Conservation (phyloP, 2,113 vertebrate species). For the Plecturocebus donacophilus region DNA sequence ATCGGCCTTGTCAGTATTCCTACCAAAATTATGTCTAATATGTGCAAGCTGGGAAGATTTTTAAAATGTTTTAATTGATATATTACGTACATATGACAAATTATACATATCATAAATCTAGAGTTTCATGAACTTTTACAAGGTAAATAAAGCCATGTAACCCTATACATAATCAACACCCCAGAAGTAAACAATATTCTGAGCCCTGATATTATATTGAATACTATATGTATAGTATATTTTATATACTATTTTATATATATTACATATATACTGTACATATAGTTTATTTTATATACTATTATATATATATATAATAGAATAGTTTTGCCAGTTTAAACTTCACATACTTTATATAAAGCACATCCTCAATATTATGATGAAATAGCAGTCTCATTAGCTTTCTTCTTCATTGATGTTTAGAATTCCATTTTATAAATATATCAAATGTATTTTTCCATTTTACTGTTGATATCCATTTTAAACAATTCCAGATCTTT, state of each 20-base stretch:
- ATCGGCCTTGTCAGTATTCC: neutral
- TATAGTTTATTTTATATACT: no score
- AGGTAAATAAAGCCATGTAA: neutral
- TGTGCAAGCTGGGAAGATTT: neutral
- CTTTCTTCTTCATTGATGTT: neutral
- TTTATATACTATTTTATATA: no score
- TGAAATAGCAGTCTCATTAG: neutral
- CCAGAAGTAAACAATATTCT: neutral
- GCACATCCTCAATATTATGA: neutral
- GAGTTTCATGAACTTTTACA: neutral
- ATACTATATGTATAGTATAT: no score
- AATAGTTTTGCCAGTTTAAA: neutral
- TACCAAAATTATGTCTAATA: neutral
- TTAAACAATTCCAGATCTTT: neutral
- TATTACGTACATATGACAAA: neutral
- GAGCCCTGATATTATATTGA: neutral
- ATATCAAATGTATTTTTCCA: neutral
- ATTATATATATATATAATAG: no score
- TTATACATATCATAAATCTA: neutral
- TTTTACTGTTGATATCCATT: neutral
- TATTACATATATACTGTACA: no score
- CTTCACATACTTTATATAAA: neutral
- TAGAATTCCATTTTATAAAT: neutral
- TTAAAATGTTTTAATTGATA: neutral
- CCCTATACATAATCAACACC: neutral